Evolutionary conservation across 30 jellyfish, hydroid and myxozoan species (phyloP), one percentile per base, ranked within the genome.

Genomic region (Turritopsis rubra): DNA sequence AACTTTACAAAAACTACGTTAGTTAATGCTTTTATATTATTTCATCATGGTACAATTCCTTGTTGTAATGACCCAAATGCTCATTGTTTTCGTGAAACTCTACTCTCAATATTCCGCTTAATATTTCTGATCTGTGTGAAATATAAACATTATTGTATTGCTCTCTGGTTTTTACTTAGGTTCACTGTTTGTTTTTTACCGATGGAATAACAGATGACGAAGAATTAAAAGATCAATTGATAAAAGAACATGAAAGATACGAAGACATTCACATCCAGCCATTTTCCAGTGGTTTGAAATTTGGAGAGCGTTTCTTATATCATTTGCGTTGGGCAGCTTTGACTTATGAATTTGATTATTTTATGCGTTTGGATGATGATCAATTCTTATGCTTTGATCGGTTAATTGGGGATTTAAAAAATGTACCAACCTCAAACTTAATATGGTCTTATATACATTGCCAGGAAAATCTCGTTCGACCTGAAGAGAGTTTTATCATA

Each of bases 391-490:
- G 97, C 75, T 77, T 87, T 18, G 89, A 83, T 16, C 70, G 90
- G 65, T 83, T 86, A 30, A 41, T 87, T 18, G 70, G 79, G 41
- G 97, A 91, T 71, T 82, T 91, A 18, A 91, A 85, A 23, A 18
- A 16, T 54, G 95, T 94, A 27, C 66, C 79, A 82, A 52, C 18
- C 23, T 54, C 54, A 54, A 54, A 25, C 80, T 82, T 80, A 29
- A 94, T 83, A 81, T 91, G 97, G 97, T 93, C 96, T 1, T 86
- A 29, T 66, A 88, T 87, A 1, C 97, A 91, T 72, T 91, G 97
- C 76, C 22, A 28, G 0, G 81, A 66, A 31, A 79, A 83, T 27
- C 29, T 91, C 20, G 94, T 91, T 1, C 83, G 97, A 68, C 97
- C 97, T 1, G 97, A 91, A 75, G 96, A 86, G 52, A 91, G 97